Base-by-base conservation (phyloP, 1,140 invertebrate genomes). In the Theocolax elegans region DNA sequence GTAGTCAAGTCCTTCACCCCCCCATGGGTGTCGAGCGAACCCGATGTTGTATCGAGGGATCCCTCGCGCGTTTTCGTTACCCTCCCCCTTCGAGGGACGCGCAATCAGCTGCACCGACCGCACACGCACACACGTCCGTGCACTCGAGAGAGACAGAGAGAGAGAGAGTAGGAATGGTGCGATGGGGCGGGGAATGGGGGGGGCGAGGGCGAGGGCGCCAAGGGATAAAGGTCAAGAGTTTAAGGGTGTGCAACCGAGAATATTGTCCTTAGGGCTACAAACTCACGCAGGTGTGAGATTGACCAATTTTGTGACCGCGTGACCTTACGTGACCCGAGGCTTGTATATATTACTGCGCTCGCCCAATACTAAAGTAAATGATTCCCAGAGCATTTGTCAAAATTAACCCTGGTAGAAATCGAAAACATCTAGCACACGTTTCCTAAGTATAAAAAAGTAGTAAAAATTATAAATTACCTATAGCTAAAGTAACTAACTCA, bases 141-240 rank as follows among this genome's bases (percentile, higher is more conserved):
- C 23, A n/a, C n/a, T n/a, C n/a, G 35, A 35, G 40, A 46, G 44
- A 25, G 29, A 54, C 25, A 71, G 62, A 72, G 53, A 62, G 64
- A 58, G 49, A 59, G 44, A 35, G 53, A 38, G 44, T 19, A 10
- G 54, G 44, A 35, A 53, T 23, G 12, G 44, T 13, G 21, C 44
- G 21, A 38, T 15, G 40, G 42, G 8, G 29, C 23, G 3, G 9
- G 48, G n/a, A 58, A 58, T 13, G 21, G 35, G 58, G n/a, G 19
- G 13, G 23, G 29, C 25, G 38, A 29, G 21, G 44, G 12, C 27
- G 15, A 1, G 42, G 23, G 23, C 23, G 13, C n/a, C n/a, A 17
- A 38, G 46, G 49, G 31, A 62, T 62, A 71, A 74, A 75, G 75
- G 74, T 75, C 74, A 73, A 74, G 72, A 74, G 72, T 77, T 76